Base-by-base conservation (phyloP, 1,140 invertebrate species). In the Magallana angulata region DNA sequence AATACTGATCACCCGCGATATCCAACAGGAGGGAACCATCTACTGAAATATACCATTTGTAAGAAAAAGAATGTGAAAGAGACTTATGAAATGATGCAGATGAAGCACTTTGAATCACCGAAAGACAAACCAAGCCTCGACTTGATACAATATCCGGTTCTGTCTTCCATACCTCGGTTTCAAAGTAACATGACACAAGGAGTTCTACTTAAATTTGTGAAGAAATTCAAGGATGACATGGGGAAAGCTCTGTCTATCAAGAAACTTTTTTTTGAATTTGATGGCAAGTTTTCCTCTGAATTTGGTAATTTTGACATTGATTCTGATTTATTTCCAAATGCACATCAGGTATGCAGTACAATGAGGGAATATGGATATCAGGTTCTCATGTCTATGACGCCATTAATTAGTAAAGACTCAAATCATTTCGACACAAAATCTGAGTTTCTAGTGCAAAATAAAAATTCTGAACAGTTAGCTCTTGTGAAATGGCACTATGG, bases 121-220 rank as follows among this genome's bases (percentile, higher is more conserved):
- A 85, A 60, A 83, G 89, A 59, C 30, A 93, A 96, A 76, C 98
- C 98, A 0, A 96, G 97, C 91, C 95, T 96, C 76, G 94, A 95
- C 57, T 97, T 98, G 96, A 95, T 98, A 7, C 93, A 93, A 14
- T 94, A 97, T 93, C 98, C 98, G 0, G 96, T 98, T 86, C 99
- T 98, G 98, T 98, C 98, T 0, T 99, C 98, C 0, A 98, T 97
- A 98, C 97, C 96, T 2, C 96, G 96, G 91, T 98, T 97, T 92
- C 96, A 97, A 64, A 91, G 90, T 57, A 88, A 91, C 9, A 96
- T 98, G 1, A 96, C 96, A 91, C 96, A 97, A 71, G 88, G 90
- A 0, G 95, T 96, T 24, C 96, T 98, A 0, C 90, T 96, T 6
- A 71, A 96, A 8, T 98, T 97, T 92, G 97, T 97, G 0, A 89